A percentile compares a stretch with the other conserved stretches of the same genome.
Evolutionary conservation across 2,888 invertebrate genomes (phyloP).

Genomic region (Ophion costatus): DNA sequence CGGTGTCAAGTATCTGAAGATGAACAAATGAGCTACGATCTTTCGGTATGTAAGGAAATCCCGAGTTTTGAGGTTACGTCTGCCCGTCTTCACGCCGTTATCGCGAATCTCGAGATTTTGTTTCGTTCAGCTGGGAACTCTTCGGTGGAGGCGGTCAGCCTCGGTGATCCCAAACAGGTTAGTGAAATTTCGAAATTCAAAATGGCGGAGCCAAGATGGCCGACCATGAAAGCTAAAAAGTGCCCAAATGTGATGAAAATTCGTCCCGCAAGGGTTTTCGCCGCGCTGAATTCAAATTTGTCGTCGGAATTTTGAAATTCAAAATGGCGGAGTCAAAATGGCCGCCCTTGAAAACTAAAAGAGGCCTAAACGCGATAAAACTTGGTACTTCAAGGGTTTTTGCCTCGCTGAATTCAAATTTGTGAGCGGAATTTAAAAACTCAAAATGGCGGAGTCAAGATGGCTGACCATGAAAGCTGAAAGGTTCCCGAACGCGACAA

Average conservation of each 20-base stretch:
- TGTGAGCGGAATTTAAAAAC: too few species aligned
- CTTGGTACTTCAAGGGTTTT: neutral
- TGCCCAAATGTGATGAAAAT: too few species aligned
- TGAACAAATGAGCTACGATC: neutral
- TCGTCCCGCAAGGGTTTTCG: neutral
- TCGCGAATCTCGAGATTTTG: neutral
- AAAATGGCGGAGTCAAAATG: neutral
- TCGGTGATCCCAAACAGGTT: neutral
- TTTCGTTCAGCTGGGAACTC: neutral
- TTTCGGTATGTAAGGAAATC: neutral
- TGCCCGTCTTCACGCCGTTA: neutral
- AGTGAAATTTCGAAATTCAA: neutral
- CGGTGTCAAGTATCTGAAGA: slow-evolving; percentile 85
- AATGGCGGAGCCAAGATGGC: slow-evolving; percentile 1
- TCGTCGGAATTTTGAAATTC: neutral
- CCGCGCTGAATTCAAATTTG: neutral
- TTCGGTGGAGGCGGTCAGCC: neutral
- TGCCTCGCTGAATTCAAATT: too few species aligned
- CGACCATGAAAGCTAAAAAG: too few species aligned
- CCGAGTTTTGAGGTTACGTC: neutral
- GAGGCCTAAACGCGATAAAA: neutral
- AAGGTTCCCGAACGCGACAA: too few species aligned
- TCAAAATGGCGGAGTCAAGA: too few species aligned
- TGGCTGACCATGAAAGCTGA: too few species aligned
- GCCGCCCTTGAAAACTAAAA: neutral